A percentile compares a stretch with the other conserved stretches of the same genome.
These are phyloP conservation scores for Panagrolaimus sp. DNA, from an alignment of 1,140 invertebrate species.

Conservation along the genomic window DNA sequence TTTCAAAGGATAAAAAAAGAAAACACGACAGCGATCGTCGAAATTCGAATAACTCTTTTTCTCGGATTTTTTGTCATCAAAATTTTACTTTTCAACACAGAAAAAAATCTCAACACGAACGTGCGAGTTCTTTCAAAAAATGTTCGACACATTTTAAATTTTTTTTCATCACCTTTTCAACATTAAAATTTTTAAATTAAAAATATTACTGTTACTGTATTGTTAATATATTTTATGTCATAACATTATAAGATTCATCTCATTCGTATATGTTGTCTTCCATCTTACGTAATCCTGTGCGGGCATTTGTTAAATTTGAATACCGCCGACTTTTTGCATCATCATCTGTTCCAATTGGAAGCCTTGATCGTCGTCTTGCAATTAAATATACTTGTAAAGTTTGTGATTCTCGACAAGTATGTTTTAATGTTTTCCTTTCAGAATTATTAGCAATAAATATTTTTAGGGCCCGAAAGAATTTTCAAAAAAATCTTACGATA, in stretches of 20 bases:
- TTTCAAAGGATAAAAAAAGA: background rate
- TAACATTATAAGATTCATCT: too few species aligned
- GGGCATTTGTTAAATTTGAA: background rate
- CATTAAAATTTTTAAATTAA: too few species aligned
- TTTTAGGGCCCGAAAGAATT: constrained; percentile 61
- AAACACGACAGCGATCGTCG: background rate
- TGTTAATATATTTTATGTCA: too few species aligned
- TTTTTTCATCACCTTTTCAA: too few species aligned
- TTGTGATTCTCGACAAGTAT: constrained; percentile 49
- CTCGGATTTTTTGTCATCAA: background rate
- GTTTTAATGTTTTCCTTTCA: background rate
- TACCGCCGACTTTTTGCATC: background rate
- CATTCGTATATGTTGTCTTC: background rate
- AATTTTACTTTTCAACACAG: background rate
- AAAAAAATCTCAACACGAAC: background rate
- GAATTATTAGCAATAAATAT: background rate
- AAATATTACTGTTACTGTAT: too few species aligned
- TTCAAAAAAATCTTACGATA: constrained; percentile 61
- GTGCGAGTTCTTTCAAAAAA: too few species aligned
- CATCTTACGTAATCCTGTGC: background rate
- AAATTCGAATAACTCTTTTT: constrained; percentile 1
- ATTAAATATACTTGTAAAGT: constrained; percentile 58
- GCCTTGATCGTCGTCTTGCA: constrained; percentile 28
- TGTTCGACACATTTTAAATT: too few species aligned
- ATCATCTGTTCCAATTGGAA: constrained; percentile 12